Conservation (phyloP, 1,140 invertebrate genomes). For the Trachelipus rathkii region DNA sequence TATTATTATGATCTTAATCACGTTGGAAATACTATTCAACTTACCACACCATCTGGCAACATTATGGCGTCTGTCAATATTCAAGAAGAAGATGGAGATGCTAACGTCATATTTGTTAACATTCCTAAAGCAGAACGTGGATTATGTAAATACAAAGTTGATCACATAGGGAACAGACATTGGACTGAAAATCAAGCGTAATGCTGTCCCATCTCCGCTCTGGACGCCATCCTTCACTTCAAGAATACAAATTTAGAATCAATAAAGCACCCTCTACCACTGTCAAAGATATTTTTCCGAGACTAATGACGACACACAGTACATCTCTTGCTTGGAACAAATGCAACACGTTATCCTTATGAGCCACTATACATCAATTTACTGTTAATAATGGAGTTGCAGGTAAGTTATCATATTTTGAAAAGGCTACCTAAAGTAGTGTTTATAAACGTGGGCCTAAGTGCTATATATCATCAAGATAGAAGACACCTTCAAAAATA, state of each 20-base stretch:
- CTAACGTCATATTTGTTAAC: constrained; percentile 45
- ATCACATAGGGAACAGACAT: too few species aligned
- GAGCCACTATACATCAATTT: constrained; percentile 39
- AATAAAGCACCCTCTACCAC: too few species aligned
- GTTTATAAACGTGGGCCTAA: too few species aligned
- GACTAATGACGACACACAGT: too few species aligned
- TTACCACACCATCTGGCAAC: constrained; percentile 42
- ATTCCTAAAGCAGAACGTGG: constrained; percentile 40
- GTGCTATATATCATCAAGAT: too few species aligned
- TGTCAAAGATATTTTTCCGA: too few species aligned
- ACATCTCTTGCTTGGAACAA: constrained; percentile 46
- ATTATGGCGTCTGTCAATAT: constrained; percentile 38
- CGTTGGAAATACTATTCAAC: constrained; percentile 43
- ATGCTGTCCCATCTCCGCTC: too few species aligned
- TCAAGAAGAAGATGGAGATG: constrained; percentile 45
- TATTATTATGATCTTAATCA: constrained; percentile 47
- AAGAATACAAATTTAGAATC: too few species aligned
- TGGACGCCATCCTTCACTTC: too few species aligned
- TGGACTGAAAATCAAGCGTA: too few species aligned
- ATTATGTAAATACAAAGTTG: constrained; percentile 41
- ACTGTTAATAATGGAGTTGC: constrained; percentile 45
- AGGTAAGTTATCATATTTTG: constrained; percentile 48
- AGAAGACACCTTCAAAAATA: too few species aligned
- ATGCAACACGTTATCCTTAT: constrained; percentile 38
- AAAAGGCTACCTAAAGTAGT: too few species aligned